Base-by-base conservation (phyloP, 1,140 invertebrate genomes). In the Trichogramma pretiosum region DNA sequence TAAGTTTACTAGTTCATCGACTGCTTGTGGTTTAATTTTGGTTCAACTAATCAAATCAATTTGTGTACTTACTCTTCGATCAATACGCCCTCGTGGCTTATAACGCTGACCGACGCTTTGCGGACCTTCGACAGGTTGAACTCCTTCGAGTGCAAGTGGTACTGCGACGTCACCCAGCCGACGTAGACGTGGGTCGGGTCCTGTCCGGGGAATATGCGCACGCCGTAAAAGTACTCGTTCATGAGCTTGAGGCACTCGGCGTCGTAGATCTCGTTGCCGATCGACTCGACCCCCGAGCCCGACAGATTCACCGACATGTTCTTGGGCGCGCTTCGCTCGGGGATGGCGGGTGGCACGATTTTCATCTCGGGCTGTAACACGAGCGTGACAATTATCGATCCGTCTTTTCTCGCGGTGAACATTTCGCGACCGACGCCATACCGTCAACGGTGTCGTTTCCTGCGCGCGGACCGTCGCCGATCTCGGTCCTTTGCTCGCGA, bases 141-240 rank as follows among this genome's bases (percentile, higher is more conserved):
- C 47, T 87, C 82, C 52, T 83, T 84, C n/a, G 83, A 87, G 59
- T 89, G 85, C 24, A 88, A 72, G 65, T 93, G 88, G 65, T 96
- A 99, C 60, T 96, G 92, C 0, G 95, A 93, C 0, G 94, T 98
- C 10, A 99, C 93, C 97, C 96, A 99, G n/a, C 97, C 97, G 3
- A 99, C 85, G 67, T 92, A 99, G 18, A 96, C 88, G 60, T 98
- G 92, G 1, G 88, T 85, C 0, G 95, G 94, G 70, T 99, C 96
- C 74, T 99, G 95, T 40, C 93, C 93, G 30, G 93, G 93, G 63
- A 91, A 97, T 40, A 97, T 89, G 40, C 76, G 72, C 17, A 87
- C 81, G 14, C 91, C 93, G 62, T 96, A 99, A 70, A 94, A 97
- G 69, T 98, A 98, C 71, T 99, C 95, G 64, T 98, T 94, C 60